Conservation (phyloP, 1,140 invertebrate genomes). For the Meloidogyne hapla region DNA sequence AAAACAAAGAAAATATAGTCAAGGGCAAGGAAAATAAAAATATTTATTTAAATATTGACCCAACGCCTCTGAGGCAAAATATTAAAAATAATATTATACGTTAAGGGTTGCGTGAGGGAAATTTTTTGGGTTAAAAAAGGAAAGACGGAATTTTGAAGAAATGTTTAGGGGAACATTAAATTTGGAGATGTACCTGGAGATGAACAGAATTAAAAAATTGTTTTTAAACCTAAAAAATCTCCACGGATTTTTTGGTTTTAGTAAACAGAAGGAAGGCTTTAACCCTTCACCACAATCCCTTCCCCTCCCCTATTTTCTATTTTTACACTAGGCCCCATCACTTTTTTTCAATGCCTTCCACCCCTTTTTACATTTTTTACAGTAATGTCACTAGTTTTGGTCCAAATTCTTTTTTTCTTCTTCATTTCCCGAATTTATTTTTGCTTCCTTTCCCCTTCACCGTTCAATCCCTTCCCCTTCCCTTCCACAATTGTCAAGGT, state of each 20-base stretch:
- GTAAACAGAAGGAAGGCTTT: no score
- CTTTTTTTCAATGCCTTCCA: neutral
- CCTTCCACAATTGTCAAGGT: neutral
- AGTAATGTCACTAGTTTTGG: no score
- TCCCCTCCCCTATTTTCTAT: neutral
- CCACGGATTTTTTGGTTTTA: no score
- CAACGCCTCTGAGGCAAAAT: neutral
- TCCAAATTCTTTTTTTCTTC: neutral
- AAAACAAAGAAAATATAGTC: neutral
- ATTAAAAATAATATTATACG: neutral
- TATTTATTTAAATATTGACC: no score
- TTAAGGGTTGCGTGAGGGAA: no score
- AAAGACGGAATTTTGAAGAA: neutral
- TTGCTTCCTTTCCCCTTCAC: neutral
- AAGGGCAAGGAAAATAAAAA: neutral
- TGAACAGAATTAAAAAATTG: no score
- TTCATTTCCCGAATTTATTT: neutral
- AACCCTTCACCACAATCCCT: neutral
- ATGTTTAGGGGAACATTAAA: neutral
- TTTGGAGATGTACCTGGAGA: no score
- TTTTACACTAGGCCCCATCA: neutral
- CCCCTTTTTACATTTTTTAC: no score
- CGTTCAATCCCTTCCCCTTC: neutral
- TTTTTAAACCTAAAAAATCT: no score
- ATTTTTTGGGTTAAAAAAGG: neutral